Evolutionary conservation across 2,888 invertebrate genomes (phyloP).

Genomic region (Cataglyphis albicans): DNA sequence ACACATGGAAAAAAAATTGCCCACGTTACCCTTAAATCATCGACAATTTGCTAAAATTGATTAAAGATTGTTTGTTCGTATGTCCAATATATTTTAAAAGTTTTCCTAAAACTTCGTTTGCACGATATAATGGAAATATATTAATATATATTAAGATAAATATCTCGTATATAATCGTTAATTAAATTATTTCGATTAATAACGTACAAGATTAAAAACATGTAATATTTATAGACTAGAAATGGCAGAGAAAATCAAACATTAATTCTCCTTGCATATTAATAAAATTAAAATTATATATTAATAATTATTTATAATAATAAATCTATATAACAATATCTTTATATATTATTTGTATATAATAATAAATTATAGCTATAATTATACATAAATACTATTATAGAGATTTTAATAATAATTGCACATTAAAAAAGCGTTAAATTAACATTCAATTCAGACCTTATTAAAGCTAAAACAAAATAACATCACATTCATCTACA

Average conservation of each 20-base stretch:
- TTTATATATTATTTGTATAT: background rate
- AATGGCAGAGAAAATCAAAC: background rate
- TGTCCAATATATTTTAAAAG: background rate
- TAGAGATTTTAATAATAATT: background rate
- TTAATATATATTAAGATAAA: background rate
- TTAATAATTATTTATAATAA: background rate
- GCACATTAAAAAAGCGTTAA: background rate
- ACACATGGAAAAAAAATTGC: slow-evolving; percentile 24
- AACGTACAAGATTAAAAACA: background rate
- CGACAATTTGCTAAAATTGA: background rate
- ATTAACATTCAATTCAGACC: background rate
- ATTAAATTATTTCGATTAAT: slow-evolving; percentile 20
- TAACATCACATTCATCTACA: background rate
- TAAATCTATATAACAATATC: background rate
- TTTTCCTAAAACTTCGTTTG: background rate
- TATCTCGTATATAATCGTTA: background rate
- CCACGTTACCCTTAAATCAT: background rate
- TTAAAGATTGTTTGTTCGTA: background rate
- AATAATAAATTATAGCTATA: background rate
- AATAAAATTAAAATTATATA: background rate
- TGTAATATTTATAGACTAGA: background rate
- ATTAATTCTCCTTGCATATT: background rate
- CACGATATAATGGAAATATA: background rate
- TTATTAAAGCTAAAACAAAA: slow-evolving; percentile 14
- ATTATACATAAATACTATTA: background rate